phyloP scores from a whole-genome alignment of 2,113 vertebrate genomes.

The Rostratula benghalensis region DNA sequence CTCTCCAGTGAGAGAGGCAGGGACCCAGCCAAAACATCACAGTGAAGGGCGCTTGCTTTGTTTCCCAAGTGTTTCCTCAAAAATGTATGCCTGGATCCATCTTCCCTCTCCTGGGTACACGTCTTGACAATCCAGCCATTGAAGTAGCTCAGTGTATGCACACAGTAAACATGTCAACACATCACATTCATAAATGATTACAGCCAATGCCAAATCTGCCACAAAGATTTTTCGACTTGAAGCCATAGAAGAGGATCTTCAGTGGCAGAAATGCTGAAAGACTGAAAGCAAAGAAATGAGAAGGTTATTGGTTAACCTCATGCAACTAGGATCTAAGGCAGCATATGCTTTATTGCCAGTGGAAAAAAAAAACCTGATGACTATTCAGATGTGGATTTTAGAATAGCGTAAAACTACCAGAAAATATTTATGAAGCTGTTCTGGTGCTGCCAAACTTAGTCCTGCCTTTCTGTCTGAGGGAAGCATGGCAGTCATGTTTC shows the following conservation, averaged over 20 bases:
- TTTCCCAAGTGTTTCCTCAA: constrained; percentile 43
- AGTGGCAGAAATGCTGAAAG: constrained; percentile 41
- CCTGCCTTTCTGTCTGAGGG: background rate
- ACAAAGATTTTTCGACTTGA: constrained; percentile 35
- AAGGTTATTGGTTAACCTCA: background rate
- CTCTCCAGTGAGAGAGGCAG: background rate
- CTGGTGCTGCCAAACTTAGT: background rate
- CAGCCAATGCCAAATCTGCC: constrained; percentile 47
- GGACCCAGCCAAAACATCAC: background rate
- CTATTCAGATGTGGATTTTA: background rate
- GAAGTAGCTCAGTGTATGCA: constrained; percentile 43
- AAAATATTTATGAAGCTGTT: background rate
- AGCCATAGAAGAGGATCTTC: constrained; percentile 7
- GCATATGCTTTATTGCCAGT: background rate
- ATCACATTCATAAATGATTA: constrained; percentile 58
- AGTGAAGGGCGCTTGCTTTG: background rate
- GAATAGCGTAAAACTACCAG: background rate
- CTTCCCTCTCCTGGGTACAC: background rate
- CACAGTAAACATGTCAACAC: constrained; percentile 53
- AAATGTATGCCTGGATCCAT: constrained; percentile 32
- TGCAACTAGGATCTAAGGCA: background rate
- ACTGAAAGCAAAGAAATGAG: background rate
- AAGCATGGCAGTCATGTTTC: background rate
- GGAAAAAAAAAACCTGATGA: background rate
- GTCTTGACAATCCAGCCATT: constrained; percentile 36